Base-by-base conservation (phyloP, 1,140 invertebrate species). In the Drosophila murphyi region DNA sequence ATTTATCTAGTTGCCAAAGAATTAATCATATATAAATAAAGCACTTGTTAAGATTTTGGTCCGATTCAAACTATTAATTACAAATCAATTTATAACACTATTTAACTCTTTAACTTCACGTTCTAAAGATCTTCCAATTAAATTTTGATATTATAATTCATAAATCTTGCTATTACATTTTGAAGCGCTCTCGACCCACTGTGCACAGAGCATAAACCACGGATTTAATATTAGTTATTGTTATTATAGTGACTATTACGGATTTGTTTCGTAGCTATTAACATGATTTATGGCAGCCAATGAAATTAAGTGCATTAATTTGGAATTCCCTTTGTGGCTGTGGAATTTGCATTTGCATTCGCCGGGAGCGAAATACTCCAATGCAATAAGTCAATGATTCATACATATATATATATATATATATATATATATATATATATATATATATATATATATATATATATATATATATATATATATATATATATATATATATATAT, bases 271-370 rank as follows among this genome's bases (percentile, higher is more conserved):
- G 50, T 47, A 68, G 83, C 65, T 79, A 78, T 59, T 39, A 71
- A 51, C 69, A 78, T 89, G 79, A 88, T 82, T 88, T 78, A 80
- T 89, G 69, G 61, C 80, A 75, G 63, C 63, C 83, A 88, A 88
- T 89, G 83, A 88, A 87, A 87, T 83, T 82, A 88, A 77, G 76
- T 77, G 80, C 80, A 82, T 87, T 89, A 74, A 82, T 80, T 70
- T 54, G 55, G 35, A 67, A 56, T 67, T 20, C 10, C 31, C n/a
- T 35, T 71, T 52, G 20, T 60, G 51, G 43, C 35, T 10, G 8
- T 32, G 29, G 12, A 37, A 52, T 45, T 60, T 35, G 57, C 39
- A n/a, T 35, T 56, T 10, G 20, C 54, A 60, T 34, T 28, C 5
- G 43, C 43, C 57, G 6, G 7, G 10, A 37, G 57, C 57, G 37